phyloP scores from a whole-genome alignment of 2,797 vertebrate genomes.

The Enteromius argenteus region DNA sequence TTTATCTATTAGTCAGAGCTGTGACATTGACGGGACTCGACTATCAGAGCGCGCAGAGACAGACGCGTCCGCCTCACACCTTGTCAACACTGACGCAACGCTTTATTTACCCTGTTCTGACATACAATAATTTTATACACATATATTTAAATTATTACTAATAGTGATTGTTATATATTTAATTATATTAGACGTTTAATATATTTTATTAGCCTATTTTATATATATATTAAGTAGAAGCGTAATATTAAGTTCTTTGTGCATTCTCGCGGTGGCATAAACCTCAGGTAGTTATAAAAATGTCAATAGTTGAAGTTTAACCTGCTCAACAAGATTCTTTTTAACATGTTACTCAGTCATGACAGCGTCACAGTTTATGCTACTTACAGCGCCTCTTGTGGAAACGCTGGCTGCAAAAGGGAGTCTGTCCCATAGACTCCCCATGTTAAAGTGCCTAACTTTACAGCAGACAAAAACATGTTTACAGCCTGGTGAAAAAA shows the following conservation, averaged over 20 bases:
- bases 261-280: background rate
- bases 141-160: background rate
- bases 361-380: background rate
- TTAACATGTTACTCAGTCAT: background rate
- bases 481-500: no score
- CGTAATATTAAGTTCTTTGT: background rate
- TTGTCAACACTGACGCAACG: background rate
- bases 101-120: background rate
- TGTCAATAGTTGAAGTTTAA: background rate
- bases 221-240: background rate
- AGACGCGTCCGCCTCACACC: slow-evolving; percentile 45
- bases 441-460: no score
- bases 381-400: background rate
- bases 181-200: background rate
- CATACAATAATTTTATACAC: background rate
- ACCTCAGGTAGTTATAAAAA: background rate
- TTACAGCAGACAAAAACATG: no score
- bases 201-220: background rate
- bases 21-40: slow-evolving; percentile 66
- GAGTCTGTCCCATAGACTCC: no score
- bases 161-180: background rate
- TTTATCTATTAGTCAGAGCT: slow-evolving; percentile 66
- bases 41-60: slow-evolving; percentile 26
- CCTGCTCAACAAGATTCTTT: background rate
- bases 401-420: background rate